These are phyloP conservation scores for Zaprionus lachaisei DNA, from an alignment of 1,140 invertebrate genomes.

Conservation along the genomic window DNA sequence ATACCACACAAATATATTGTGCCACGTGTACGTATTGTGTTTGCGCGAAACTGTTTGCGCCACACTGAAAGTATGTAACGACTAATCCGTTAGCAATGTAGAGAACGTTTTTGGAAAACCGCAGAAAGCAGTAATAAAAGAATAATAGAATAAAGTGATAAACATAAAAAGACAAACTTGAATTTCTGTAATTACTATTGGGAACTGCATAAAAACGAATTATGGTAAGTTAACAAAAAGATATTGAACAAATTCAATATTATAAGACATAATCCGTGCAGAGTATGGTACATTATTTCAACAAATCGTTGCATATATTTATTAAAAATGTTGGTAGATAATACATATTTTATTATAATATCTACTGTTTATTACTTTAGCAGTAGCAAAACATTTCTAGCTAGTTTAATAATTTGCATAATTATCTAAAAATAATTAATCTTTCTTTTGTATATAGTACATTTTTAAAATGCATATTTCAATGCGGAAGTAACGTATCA, in stretches of 20 bases:
- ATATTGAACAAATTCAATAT: no score
- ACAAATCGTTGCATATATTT: background rate
- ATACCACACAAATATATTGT: slow-evolving; percentile 49
- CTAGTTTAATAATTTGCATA: background rate
- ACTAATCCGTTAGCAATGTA: slow-evolving; percentile 71
- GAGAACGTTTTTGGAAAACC: slow-evolving; percentile 72
- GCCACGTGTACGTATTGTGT: slow-evolving; percentile 44
- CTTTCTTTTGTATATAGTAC: background rate
- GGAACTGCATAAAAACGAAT: background rate
- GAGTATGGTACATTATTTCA: background rate
- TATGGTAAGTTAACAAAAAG: background rate
- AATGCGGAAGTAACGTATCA: background rate
- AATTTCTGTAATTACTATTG: slow-evolving; percentile 6
- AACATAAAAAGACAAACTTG: slow-evolving; percentile 29
- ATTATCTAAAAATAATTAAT: background rate
- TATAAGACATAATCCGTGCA: no score
- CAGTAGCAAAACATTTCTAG: background rate
- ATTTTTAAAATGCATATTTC: slow-evolving; percentile 4
- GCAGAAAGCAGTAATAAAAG: slow-evolving; percentile 41
- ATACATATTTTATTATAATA: background rate
- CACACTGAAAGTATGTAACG: slow-evolving; percentile 42
- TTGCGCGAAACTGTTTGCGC: slow-evolving; percentile 19
- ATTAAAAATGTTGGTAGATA: background rate
- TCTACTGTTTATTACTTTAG: background rate
- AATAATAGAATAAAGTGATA: slow-evolving; percentile 71